phyloP scores from a whole-genome alignment of 2,888 invertebrate species.

The Sabellastarte sp. region DNA sequence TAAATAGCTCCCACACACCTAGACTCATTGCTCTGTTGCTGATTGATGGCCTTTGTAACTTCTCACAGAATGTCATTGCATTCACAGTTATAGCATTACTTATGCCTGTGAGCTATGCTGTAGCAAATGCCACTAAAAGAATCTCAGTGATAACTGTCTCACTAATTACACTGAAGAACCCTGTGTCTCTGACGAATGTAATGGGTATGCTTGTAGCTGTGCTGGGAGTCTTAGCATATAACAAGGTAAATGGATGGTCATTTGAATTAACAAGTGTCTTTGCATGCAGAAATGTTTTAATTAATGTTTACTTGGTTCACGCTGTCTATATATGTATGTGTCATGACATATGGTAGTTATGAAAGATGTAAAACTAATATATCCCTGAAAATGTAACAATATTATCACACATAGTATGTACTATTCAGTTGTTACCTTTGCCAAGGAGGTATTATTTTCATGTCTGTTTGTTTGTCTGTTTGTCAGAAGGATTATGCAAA shows the following conservation, averaged over 20 bases:
- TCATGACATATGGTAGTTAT: no score
- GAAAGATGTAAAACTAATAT: no score
- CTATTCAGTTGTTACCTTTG: no score
- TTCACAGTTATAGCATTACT: slow-evolving; percentile 87
- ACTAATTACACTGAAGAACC: slow-evolving; percentile 82
- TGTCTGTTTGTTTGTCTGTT: no score
- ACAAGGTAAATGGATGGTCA: slow-evolving; percentile 70
- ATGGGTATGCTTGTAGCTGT: slow-evolving; percentile 89
- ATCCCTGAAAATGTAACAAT: no score
- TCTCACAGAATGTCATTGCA: slow-evolving; percentile 92
- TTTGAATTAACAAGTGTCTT: no score
- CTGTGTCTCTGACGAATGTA: slow-evolving; percentile 82
- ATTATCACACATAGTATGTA: no score
- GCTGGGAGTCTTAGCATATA: slow-evolving; percentile 85
- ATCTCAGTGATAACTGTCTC: slow-evolving; percentile 85
- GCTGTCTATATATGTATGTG: no score
- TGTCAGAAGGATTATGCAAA: no score
- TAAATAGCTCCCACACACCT: slow-evolving; percentile 39
- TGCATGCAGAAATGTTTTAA: no score
- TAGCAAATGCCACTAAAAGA: slow-evolving; percentile 91
- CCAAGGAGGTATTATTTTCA: no score
- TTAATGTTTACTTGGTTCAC: no score
- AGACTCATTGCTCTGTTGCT: slow-evolving; percentile 64
- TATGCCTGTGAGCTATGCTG: slow-evolving; percentile 92
- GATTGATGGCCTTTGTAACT: slow-evolving; percentile 83